These are phyloP conservation scores for Aquatica leii DNA, from an alignment of 2,888 invertebrate genomes.

Conservation along the genomic window DNA sequence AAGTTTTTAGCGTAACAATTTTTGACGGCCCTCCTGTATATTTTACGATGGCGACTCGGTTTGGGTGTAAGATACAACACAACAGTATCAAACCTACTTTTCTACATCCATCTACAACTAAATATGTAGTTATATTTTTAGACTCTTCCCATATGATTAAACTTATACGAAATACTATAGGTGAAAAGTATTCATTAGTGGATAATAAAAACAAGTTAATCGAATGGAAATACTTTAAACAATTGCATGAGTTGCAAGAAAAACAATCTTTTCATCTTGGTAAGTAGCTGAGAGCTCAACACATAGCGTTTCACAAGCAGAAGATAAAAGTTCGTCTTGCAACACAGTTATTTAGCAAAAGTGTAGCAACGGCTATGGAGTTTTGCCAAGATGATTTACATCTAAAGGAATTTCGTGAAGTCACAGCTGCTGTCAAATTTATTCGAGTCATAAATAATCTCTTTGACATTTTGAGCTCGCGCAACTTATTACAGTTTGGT, in stretches of 20 bases:
- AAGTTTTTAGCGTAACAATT: too few relatives aligned
- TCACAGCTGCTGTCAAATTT: too few relatives aligned
- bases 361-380: neutral
- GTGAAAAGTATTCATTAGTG: neutral
- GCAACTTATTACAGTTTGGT: too few relatives aligned
- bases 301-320: neutral
- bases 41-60: neutral
- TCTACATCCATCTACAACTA: too few relatives aligned
- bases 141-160: neutral
- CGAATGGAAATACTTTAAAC: neutral
- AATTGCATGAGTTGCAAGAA: conserved; percentile 4
- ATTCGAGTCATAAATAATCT: neutral
- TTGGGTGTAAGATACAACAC: neutral
- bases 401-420: too few relatives aligned
- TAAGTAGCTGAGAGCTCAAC: neutral
- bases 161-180: too few relatives aligned
- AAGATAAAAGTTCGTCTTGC: neutral
- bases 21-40: neutral
- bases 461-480: neutral
- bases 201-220: neutral
- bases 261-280: neutral
- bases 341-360: neutral
- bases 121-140: neutral
- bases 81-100: too few relatives aligned
- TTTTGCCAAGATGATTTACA: neutral